Evolutionary conservation across 2,797 vertebrate species (phyloP).

Genomic region (Sebastes vulpes): DNA sequence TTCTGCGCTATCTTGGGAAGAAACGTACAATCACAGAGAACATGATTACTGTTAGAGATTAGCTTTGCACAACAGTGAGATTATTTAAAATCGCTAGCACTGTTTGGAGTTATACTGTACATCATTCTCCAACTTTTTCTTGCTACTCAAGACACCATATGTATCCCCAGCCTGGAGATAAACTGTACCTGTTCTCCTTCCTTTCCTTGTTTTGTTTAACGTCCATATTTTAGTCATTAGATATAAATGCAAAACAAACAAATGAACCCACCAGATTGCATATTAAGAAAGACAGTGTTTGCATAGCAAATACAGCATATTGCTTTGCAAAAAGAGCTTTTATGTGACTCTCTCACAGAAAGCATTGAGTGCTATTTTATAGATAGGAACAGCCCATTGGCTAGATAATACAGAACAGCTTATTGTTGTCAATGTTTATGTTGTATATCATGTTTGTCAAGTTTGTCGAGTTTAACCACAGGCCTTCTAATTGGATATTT

Average conservation of each 20-base stretch:
- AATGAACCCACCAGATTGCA: not conserved
- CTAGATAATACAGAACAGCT: conserved; percentile 4
- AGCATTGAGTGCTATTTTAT: not conserved
- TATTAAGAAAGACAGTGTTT: not conserved
- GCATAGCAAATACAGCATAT: not conserved
- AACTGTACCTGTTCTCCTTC: not conserved
- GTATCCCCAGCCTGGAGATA: not conserved
- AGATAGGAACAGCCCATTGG: not conserved
- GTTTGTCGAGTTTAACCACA: conserved; percentile 15
- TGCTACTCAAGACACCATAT: not conserved
- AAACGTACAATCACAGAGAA: not conserved
- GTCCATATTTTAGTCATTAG: not conserved
- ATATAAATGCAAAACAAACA: not conserved
- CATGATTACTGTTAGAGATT: not conserved
- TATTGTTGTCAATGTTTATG: conserved; percentile 25
- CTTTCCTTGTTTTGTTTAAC: not conserved
- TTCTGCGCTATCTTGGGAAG: not conserved
- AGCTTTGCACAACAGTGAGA: not conserved
- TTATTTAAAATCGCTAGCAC: not conserved
- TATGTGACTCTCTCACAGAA: not conserved
- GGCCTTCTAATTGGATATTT: not conserved
- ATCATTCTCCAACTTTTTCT: not conserved
- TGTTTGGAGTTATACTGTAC: not conserved
- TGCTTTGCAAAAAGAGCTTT: not conserved
- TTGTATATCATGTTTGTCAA: conserved; percentile 25